Evolutionary conservation across 2,113 vertebrate species (phyloP), one percentile per base, ranked within the genome.

Genomic region (Callipepla californica): DNA sequence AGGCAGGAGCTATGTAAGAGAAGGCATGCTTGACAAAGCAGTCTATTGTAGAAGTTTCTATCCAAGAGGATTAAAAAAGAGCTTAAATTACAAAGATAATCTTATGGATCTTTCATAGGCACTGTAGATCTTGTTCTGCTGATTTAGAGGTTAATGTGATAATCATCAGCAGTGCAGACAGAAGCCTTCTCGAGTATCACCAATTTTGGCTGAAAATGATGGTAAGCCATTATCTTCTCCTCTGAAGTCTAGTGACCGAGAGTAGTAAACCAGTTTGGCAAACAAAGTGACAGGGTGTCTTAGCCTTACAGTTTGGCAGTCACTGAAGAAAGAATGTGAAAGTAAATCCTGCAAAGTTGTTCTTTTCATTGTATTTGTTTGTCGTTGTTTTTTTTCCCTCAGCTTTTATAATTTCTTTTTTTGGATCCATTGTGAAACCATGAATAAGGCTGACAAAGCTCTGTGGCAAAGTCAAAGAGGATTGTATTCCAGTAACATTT

Each of bases 1-100:
- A 85, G 53, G 42, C 38, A 79, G 69, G 58, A 92, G 67, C 21
- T 70, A 7, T 67, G 1, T 44, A 59, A 93, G 59, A 83, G 59
- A 59, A 65, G 38, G 63, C 20, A 18, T 30, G 55, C 67, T 80
- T 70, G 36, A 89, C 88, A 94, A 92, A 92, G 90, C 67, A 80
- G 57, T 44, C 67, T 79, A 85, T 89, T 95, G 78, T 93, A 44
- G 50, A 86, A 76, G 7, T 47, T 93, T 74, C 2, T 4, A 30
- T 70, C 63, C 77, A 85, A 77, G 45, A 85, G 87, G 90, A 95
- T 88, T 92, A 91, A 76, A 77, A 87, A 92, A 44, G 59, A 34
- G 16, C 47, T 97, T 90, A 70, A 70, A 92, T 95, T 95, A 87
- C 90, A 76, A 68, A 80, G 82, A 61, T 87, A 94, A 93, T 87